Base-by-base conservation (phyloP, 2,888 invertebrate genomes). In the Entomobrya proxima region DNA sequence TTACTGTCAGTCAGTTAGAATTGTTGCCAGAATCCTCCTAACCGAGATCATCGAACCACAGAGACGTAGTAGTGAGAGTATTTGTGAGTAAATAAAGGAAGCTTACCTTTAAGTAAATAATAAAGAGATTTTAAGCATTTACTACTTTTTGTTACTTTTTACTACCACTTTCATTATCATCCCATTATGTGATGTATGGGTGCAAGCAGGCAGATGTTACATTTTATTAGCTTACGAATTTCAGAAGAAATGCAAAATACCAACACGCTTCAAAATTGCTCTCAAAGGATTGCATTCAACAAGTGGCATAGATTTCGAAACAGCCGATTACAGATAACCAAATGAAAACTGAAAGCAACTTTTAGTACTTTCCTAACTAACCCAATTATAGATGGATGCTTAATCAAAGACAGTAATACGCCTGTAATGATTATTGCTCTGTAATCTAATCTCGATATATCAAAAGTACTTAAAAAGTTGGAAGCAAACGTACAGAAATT, bases 31-130 rank as follows among this genome's bases (percentile, higher is more conserved):
- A 75, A 82, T 50, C 74, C 82, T 82, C 64, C 82, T 82, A 82
- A 82, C 82, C 82, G 82, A 75, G 82, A 82, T 82, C 82, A 82
- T 61, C 82, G 82, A 75, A 82, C 82, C 82, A 64, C 75, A 82
- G 64, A 50, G 69, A 74, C 27, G 37, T 37, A 75, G 75, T 58
- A 75, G 75, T 58, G 75, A 72, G 82, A 82, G 75, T 79, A 80
- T 32, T 72, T 75, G 24, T 64, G 47, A 75, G 52, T 32, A 74
- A 74, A 52, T 52, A 69, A 69, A 44, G 74, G 18, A 21, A 55
- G 6, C 55, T 40, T 40, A 11, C 15, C 7, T 11, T 11, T n/a
- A 67, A 13, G 35, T 40, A 37, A 67, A 67, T 18, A 37, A 52
- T 7, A 5, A 13, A 40, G 67, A 37, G 69, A 40, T 5, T 69